Conservation (phyloP, 2,113 vertebrate genomes). For the Larimichthys crocea region DNA sequence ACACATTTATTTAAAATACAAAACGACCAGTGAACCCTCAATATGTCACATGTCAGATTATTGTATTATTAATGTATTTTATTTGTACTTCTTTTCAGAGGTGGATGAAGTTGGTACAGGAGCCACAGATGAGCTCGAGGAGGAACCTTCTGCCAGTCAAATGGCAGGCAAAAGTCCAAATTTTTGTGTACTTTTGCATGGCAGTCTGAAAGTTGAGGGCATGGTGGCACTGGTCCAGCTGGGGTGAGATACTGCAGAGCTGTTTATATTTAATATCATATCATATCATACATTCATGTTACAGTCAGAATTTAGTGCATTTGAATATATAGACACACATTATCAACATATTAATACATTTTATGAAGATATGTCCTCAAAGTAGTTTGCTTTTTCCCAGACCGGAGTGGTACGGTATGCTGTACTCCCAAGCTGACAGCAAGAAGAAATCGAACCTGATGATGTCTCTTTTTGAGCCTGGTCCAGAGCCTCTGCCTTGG, state of each 20-base stretch:
- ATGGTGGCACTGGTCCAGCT: conserved; percentile 98
- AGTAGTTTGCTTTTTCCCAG: conserved; percentile 73
- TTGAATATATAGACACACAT: neutral
- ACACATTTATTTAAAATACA: neutral
- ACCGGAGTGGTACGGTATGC: conserved; percentile 96
- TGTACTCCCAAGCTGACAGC: conserved; percentile 99
- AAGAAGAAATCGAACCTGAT: conserved; percentile 99
- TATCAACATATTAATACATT: neutral
- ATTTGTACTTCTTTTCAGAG: conserved; percentile 81
- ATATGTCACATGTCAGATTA: neutral
- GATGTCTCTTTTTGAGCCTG: conserved; percentile 98
- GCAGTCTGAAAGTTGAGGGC: conserved; percentile 98
- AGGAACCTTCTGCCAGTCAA: conserved; percentile 96
- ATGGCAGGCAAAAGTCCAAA: conserved; percentile 98
- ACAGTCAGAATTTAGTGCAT: neutral
- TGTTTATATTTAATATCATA: neutral
- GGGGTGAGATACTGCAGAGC: conserved; percentile 84
- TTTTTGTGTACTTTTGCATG: conserved; percentile 97
- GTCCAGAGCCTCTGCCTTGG: conserved; percentile 94
- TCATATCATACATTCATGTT: neutral
- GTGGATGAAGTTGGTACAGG: conserved; percentile 96
- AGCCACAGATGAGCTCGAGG: conserved; percentile 92
- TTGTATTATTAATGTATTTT: neutral
- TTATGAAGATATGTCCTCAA: neutral
- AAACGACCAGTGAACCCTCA: neutral